Evolutionary conservation across 1,140 invertebrate genomes (phyloP), one percentile per base, ranked within the genome.

Genomic region (Drosophila kanapiae): DNA sequence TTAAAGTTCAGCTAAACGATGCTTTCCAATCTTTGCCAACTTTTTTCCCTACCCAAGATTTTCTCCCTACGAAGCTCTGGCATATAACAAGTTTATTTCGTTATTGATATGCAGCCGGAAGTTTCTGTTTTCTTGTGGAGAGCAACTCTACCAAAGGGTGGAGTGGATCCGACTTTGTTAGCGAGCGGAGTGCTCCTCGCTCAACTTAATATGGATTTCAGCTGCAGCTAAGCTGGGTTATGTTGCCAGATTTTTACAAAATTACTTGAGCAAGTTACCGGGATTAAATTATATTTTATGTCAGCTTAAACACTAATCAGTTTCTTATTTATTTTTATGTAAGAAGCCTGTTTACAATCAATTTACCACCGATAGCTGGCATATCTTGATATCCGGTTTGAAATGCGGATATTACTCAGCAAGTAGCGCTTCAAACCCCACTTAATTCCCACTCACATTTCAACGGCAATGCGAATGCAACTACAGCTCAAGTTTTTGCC

Each of bases 21-120:
- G 65, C 51, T 42, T 29, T 72, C 71, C 69, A 59, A 60, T 72
- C 45, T 49, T 42, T 8, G 18, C 14, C 29, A 59, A 71, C 37
- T 49, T 53, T 42, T 14, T n/a, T 14, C 29, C 38, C 23, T 23
- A 4, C 18, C 37, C 16, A 5, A 23, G 38, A 45, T 38, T 54
- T 67, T 67, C 60, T 10, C 29, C 4, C 40, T 13, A 9, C n/a
- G 23, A 54, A 57, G 31, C 43, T 54, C 35, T 48, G 35, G 60
- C 37, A 29, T 58, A 64, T 63, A 83, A 67, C 49, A 63, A 83
- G 75, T 83, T 80, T 84, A 76, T 75, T 77, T 63, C 48, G 65
- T 71, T 84, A 80, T 82, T 80, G 80, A 83, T 83, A 84, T 84
- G 76, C 70, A 79, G 63, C 37, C 70, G 80, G 80, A 82, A 83